A percentile compares a stretch with the other conserved stretches of the same genome.
Evolutionary conservation across 92 coral and sea anemone genomes (phyloP).

Genomic region (Bergia puertoricense): DNA sequence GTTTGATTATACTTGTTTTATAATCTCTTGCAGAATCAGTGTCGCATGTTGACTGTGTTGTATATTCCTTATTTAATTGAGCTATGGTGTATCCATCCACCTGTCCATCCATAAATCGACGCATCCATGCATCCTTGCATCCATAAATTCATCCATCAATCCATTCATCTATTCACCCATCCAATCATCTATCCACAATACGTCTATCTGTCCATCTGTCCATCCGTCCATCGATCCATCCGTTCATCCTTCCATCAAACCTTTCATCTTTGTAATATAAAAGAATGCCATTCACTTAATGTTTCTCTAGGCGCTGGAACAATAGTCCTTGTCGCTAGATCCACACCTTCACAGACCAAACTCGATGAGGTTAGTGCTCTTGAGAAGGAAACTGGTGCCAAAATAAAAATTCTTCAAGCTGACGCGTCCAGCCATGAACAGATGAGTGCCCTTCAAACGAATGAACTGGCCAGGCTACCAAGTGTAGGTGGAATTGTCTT

Average conservation of each 20-base stretch:
- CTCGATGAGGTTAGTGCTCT: constrained; percentile 50
- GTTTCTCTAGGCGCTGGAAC: constrained; percentile 56
- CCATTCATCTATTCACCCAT: too few relatives aligned
- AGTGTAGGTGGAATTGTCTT: constrained; percentile 66
- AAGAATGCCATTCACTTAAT: neutral
- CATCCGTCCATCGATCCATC: neutral
- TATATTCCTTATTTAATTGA: too few relatives aligned
- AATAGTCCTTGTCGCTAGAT: constrained; percentile 64
- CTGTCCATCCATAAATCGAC: too few relatives aligned
- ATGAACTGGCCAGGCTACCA: constrained; percentile 55
- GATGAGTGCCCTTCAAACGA: constrained; percentile 53
- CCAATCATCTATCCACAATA: too few relatives aligned
- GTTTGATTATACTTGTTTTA: too few relatives aligned
- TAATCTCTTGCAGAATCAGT: too few relatives aligned
- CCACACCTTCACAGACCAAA: constrained; percentile 55
- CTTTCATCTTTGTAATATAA: neutral
- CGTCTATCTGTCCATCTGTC: too few relatives aligned
- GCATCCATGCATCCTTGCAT: too few relatives aligned
- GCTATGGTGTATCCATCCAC: too few relatives aligned
- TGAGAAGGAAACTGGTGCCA: constrained; percentile 51
- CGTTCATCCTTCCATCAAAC: neutral
- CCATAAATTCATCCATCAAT: too few relatives aligned
- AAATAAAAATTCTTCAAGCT: constrained; percentile 58
- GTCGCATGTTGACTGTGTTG: too few relatives aligned
- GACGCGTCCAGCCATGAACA: constrained; percentile 69